Conservation (phyloP, 1,140 invertebrate species). For the Ostrea denselamellosa region DNA sequence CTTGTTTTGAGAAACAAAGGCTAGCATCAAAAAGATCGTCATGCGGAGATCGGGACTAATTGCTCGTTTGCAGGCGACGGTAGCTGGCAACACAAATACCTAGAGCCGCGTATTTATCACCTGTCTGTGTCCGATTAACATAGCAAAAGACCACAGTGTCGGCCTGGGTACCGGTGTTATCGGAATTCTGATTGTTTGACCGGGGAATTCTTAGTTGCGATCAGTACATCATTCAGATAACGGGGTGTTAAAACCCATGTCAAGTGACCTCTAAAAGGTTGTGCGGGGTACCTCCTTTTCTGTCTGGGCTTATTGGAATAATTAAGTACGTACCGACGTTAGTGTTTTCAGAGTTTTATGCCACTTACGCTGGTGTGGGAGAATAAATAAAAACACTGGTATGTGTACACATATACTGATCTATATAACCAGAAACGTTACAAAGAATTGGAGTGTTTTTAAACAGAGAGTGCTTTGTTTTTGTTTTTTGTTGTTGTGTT, state of each 20-base stretch:
- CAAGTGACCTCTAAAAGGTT: constrained; percentile 34
- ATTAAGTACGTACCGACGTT: not conserved
- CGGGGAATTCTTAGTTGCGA: constrained; percentile 14
- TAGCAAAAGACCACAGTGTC: not conserved
- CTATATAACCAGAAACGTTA: not conserved
- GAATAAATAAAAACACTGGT: not conserved
- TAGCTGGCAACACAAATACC: constrained; percentile 32
- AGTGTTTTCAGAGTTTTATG: not conserved
- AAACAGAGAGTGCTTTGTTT: too few species aligned
- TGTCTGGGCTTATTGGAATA: constrained; percentile 26
- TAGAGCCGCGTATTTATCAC: not conserved
- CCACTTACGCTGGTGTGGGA: not conserved
- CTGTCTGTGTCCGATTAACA: constrained; percentile 19
- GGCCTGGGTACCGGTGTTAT: constrained; percentile 15
- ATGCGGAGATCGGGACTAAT: constrained; percentile 14
- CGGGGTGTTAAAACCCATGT: constrained; percentile 28
- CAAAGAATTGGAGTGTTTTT: too few species aligned
- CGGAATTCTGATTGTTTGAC: constrained; percentile 28
- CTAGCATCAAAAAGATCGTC: constrained; percentile 36
- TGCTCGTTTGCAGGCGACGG: constrained; percentile 20
- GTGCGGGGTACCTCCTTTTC: not conserved
- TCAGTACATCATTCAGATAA: constrained; percentile 29
- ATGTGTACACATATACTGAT: not conserved
- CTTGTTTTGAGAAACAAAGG: constrained; percentile 20
- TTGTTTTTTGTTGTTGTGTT: too few species aligned